A percentile compares a stretch with the other conserved stretches of the same genome.
These are phyloP conservation scores for Bombus soroeensis DNA, from an alignment of 1,140 invertebrate species.

Conservation along the genomic window DNA sequence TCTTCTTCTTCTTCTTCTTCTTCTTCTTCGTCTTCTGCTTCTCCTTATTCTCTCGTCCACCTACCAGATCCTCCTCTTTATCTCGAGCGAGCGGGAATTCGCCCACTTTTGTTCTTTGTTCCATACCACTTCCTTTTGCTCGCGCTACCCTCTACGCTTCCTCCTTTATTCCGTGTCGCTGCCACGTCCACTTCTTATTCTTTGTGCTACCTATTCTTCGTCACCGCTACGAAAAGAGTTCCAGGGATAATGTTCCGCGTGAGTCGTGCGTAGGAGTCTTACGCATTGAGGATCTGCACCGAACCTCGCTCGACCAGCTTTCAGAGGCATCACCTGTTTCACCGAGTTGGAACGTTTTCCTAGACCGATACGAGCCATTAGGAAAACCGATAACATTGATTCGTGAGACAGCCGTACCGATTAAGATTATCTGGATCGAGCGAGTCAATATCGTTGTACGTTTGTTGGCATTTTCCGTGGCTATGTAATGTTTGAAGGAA, in stretches of 20 bases:
- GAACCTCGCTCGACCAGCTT: background rate
- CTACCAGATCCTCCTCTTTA: slow-evolving; percentile 57
- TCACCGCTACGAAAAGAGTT: slow-evolving; percentile 36
- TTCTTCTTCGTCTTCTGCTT: slow-evolving; percentile 56
- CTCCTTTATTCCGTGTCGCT: slow-evolving; percentile 62
- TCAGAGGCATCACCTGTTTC: slow-evolving; percentile 42
- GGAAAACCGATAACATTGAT: background rate
- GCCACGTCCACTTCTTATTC: slow-evolving; percentile 64
- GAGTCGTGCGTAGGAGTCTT: slow-evolving; percentile 41
- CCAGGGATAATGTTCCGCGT: slow-evolving; percentile 15
- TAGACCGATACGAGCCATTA: slow-evolving; percentile 11
- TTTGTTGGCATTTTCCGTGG: background rate
- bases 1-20: slow-evolving; percentile 43
- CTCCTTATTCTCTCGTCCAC: slow-evolving; percentile 41
- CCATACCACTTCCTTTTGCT: slow-evolving; percentile 64
- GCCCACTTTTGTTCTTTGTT: slow-evolving; percentile 72
- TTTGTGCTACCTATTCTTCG: slow-evolving; percentile 63
- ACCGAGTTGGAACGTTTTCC: background rate
- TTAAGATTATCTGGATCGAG: background rate
- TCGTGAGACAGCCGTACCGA: background rate
- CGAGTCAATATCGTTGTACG: background rate
- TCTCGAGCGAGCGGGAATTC: slow-evolving; percentile 66
- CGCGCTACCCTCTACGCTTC: slow-evolving; percentile 57
- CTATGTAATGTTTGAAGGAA: background rate
- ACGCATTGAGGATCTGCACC: slow-evolving; percentile 12